These are phyloP conservation scores for Eulithis prunata DNA, from an alignment of 2,888 invertebrate genomes.

Conservation along the genomic window DNA sequence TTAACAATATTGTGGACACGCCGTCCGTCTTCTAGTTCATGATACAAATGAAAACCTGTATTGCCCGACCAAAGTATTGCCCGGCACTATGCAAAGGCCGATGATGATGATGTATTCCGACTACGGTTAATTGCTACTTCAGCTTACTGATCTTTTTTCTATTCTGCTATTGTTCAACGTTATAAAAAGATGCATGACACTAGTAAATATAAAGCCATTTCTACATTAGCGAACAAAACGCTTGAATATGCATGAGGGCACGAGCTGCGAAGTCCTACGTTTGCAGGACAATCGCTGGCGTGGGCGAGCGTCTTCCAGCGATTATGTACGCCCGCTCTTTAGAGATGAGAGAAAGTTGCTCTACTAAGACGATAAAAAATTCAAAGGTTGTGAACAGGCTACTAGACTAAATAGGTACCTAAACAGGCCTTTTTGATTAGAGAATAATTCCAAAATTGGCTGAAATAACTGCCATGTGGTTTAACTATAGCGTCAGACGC, in stretches of 20 bases:
- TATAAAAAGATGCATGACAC: slow-evolving; percentile 5
- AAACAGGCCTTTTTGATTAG: too few species aligned
- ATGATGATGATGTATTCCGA: too few species aligned
- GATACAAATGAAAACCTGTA: too few species aligned
- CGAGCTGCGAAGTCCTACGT: slow-evolving; percentile 46
- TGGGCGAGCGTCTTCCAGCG: slow-evolving; percentile 65
- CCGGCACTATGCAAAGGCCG: too few species aligned
- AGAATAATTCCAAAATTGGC: too few species aligned
- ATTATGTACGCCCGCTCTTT: slow-evolving; percentile 69
- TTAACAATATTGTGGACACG: too few species aligned
- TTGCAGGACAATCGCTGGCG: slow-evolving; percentile 66
- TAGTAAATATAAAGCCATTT: slow-evolving; percentile 11
- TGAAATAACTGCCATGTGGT: too few species aligned
- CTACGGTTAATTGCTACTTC: background rate
- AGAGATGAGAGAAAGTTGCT: slow-evolving; percentile 30
- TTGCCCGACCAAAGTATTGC: too few species aligned
- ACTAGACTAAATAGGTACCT: too few species aligned
- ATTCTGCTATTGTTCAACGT: background rate
- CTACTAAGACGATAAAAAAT: slow-evolving; percentile 18
- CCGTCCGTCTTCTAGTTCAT: too few species aligned
- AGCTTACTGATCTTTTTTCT: background rate
- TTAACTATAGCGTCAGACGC: too few species aligned
- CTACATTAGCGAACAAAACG: slow-evolving; percentile 24
- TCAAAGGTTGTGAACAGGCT: too few species aligned
- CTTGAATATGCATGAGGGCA: slow-evolving; percentile 37